Percentiles rank a stretch among this genome's conserved stretches.
Conservation (phyloP, 1,140 invertebrate genomes). For the Aphaenogaster ashmeadi region DNA sequence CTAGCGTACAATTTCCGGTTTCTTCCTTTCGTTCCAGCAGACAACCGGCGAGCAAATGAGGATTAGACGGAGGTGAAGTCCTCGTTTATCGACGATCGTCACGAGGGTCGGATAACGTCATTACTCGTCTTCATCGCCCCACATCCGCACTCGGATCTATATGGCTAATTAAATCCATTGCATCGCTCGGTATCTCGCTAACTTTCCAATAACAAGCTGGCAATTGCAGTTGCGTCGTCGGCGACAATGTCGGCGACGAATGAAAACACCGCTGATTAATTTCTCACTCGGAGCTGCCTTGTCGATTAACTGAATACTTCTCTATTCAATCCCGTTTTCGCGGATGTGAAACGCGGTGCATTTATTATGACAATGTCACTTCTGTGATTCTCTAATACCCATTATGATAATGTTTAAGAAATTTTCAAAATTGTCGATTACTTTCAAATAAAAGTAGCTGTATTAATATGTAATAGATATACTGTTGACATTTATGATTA, state of each 20-base stretch:
- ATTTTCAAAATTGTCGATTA: neutral
- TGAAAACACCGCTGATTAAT: constrained; percentile 52
- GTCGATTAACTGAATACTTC: constrained; percentile 38
- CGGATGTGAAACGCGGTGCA: neutral
- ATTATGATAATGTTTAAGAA: neutral
- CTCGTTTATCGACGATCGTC: constrained; percentile 73
- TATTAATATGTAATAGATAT: neutral
- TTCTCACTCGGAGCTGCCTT: constrained; percentile 17
- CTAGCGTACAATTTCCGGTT: constrained; percentile 71
- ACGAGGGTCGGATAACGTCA: constrained; percentile 70
- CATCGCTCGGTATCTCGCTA: constrained; percentile 38
- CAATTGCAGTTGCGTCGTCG: constrained; percentile 49
- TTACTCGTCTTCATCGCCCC: constrained; percentile 60
- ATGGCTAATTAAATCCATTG: constrained; percentile 73
- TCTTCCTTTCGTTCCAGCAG: constrained; percentile 47
- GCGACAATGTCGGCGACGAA: constrained; percentile 15
- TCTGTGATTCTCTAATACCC: neutral
- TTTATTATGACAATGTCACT: constrained; percentile 7
- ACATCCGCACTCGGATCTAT: constrained; percentile 66
- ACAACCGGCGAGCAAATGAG: constrained; percentile 26
- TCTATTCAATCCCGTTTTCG: constrained; percentile 34
- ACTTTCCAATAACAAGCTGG: constrained; percentile 53
- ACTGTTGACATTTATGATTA: neutral
- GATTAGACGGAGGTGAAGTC: constrained; percentile 68
- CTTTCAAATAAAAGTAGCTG: neutral